Evolutionary conservation across 2,888 invertebrate species (phyloP), one percentile per base, ranked within the genome.

Genomic region (Sinohyriopsis cumingii): DNA sequence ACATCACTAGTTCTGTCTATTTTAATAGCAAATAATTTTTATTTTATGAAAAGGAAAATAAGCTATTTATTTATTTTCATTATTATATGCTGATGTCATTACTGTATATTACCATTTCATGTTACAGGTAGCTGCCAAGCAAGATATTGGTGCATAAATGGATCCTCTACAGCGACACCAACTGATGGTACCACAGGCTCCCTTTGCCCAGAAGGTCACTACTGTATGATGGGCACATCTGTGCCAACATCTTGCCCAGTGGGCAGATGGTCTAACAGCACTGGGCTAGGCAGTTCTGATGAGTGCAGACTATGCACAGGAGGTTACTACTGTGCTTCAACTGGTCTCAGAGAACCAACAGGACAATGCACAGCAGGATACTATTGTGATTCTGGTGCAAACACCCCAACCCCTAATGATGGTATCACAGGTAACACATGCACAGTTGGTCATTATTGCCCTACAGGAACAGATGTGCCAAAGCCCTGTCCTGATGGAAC

Each of bases 371-470:
- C 69, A 57, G 75, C 84, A 7, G 81, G 87, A 33, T 89, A 82
- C 73, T 88, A 87, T 77, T 88, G 88, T 71, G 76, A 69, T n/a
- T 60, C 73, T 45, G 80, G 79, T 53, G 81, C 89, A 19, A 69
- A 71, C 0, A 82, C 84, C 7, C 68, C 87, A 4, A 84, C 80
- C 9, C 88, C 88, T 1, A 82, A 72, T 72, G 88, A 88, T 71
- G 79, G 81, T 19, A 67, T 68, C 0, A 87, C 88, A 56, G 88
- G 88, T 33, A 84, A 74, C 65, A 80, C 79, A 0, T 89, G 88
- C 71, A 84, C 87, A 0, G 65, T 79, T 9, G 89, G 89, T 15
- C 82, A 87, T 73, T 89, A 87, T 70, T 89, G 89, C 72, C 85
- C 84, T n/a, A 67, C 64, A 20, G 87, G 86, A 20, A 88, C 87